A percentile compares a stretch with the other conserved stretches of the same genome.
Evolutionary conservation across 2,797 vertebrate species (phyloP).

Genomic region (Botia kubotai): DNA sequence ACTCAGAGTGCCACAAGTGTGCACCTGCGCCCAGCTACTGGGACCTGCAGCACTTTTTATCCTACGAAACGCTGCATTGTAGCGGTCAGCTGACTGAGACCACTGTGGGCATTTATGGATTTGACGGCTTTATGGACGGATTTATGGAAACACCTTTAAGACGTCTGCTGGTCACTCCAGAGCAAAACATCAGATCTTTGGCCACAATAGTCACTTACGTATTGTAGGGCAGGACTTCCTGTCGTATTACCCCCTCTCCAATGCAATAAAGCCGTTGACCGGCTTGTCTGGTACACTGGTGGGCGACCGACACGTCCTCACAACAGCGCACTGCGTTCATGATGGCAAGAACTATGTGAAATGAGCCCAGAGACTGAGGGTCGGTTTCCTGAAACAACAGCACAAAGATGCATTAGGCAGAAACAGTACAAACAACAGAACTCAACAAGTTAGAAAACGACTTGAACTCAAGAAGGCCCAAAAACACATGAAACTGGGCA

Average conservation of each 20-base stretch:
- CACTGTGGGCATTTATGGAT: conserved; percentile 87
- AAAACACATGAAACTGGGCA: conserved; percentile 95
- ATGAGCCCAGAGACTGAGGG: conserved; percentile 92
- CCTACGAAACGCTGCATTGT: conserved; percentile 91
- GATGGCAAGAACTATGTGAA: conserved; percentile 97
- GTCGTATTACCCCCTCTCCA: conserved; percentile 93
- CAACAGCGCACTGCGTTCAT: conserved; percentile 94
- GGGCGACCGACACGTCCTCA: conserved; percentile 93
- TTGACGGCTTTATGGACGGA: conserved; percentile 60
- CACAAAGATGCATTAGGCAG: conserved; percentile 76
- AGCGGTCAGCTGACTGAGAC: conserved; percentile 90
- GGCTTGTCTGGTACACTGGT: conserved; percentile 95
- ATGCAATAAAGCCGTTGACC: conserved; percentile 94
- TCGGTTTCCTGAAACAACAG: conserved; percentile 91
- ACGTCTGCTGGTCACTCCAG: conserved; percentile 60
- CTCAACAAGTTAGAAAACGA: conserved; percentile 80
- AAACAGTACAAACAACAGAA: conserved; percentile 73
- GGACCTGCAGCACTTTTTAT: conserved; percentile 85
- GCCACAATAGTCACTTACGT: conserved; percentile 92
- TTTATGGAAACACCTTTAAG: background rate
- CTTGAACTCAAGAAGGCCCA: conserved; percentile 96
- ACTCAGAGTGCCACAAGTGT: conserved; percentile 88
- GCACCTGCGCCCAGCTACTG: conserved; percentile 83
- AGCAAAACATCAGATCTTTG: conserved; percentile 92
- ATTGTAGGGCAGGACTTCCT: conserved; percentile 92